Evolutionary conservation across 1,140 invertebrate species (phyloP).

Genomic region (Muscidifurax raptorellus): DNA sequence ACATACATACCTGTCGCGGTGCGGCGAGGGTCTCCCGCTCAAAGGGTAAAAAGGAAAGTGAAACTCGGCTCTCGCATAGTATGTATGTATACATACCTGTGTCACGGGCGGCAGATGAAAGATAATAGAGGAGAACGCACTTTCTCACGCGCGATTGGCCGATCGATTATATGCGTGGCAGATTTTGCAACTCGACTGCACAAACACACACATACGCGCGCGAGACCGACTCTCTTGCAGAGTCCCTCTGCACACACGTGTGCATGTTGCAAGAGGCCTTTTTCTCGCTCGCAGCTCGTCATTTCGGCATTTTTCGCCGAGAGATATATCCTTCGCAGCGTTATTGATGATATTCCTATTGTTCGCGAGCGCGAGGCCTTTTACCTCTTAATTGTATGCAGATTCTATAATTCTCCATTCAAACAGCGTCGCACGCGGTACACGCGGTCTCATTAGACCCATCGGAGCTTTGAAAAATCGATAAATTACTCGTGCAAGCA

Average conservation of each 20-base stretch:
- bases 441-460: neutral
- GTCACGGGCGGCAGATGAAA: slow-evolving; percentile 25
- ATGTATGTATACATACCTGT: neutral
- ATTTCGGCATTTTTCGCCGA: neutral
- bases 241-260: too few relatives aligned
- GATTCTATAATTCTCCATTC: slow-evolving; percentile 6
- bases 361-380: slow-evolving; percentile 8
- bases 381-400: slow-evolving; percentile 31
- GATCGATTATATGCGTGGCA: slow-evolving; percentile 4
- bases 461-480: slow-evolving; percentile 3
- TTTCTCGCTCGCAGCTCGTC: slow-evolving; percentile 3
- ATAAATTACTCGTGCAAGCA: slow-evolving; percentile 15
- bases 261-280: neutral
- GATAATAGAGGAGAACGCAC: slow-evolving; percentile 25
- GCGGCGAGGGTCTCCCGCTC: too few relatives aligned
- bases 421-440: neutral
- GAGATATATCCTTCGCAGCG: neutral
- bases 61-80: neutral
- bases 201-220: too few relatives aligned
- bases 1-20: neutral
- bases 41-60: slow-evolving; percentile 27
- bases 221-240: neutral
- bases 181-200: neutral
- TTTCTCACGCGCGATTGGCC: slow-evolving; percentile 34
- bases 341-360: slow-evolving; percentile 32